A percentile compares a stretch with the other conserved stretches of the same genome.
Conservation (phyloP, 2,797 vertebrate genomes). For the Argyrosomus regius region DNA sequence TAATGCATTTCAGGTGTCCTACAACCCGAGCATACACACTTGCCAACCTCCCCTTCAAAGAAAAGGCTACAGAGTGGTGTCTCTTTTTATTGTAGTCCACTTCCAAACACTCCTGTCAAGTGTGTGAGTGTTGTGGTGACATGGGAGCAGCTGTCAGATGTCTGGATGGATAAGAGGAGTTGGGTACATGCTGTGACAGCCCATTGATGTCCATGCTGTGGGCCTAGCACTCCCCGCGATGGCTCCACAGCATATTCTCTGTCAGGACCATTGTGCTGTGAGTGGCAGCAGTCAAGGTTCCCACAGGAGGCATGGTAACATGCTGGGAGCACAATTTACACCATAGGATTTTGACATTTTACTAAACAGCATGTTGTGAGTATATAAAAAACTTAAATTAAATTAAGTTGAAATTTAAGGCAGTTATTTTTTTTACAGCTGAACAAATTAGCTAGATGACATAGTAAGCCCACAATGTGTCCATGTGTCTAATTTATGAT, state of each 20-base stretch:
- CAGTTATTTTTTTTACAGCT: slow-evolving; percentile 5
- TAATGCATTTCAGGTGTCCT: not conserved
- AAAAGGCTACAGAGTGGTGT: slow-evolving; percentile 5
- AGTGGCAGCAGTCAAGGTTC: slow-evolving; percentile 71
- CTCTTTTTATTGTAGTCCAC: slow-evolving; percentile 17
- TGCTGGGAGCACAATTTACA: slow-evolving; percentile 48
- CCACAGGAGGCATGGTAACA: slow-evolving; percentile 71
- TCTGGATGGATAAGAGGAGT: slow-evolving; percentile 53
- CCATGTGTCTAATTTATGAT: not conserved
- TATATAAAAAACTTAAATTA: not conserved
- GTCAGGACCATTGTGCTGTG: slow-evolving; percentile 50
- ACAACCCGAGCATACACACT: not conserved
- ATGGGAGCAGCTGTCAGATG: slow-evolving; percentile 68
- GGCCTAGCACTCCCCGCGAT: slow-evolving; percentile 19
- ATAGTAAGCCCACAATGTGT: not conserved
- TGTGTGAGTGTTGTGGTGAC: slow-evolving; percentile 32
- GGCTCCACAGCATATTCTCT: slow-evolving; percentile 28
- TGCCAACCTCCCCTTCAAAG: slow-evolving; percentile 16
- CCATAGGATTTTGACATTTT: slow-evolving; percentile 22
- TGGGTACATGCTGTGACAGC: slow-evolving; percentile 42
- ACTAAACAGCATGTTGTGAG: slow-evolving; percentile 11
- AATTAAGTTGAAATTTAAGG: slow-evolving; percentile 6
- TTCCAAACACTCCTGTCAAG: slow-evolving; percentile 46
- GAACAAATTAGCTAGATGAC: not conserved
- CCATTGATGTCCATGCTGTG: slow-evolving; percentile 52